These are phyloP conservation scores for Hemibagrus wyckioides DNA, from an alignment of 2,113 vertebrate species.

Conservation along the genomic window DNA sequence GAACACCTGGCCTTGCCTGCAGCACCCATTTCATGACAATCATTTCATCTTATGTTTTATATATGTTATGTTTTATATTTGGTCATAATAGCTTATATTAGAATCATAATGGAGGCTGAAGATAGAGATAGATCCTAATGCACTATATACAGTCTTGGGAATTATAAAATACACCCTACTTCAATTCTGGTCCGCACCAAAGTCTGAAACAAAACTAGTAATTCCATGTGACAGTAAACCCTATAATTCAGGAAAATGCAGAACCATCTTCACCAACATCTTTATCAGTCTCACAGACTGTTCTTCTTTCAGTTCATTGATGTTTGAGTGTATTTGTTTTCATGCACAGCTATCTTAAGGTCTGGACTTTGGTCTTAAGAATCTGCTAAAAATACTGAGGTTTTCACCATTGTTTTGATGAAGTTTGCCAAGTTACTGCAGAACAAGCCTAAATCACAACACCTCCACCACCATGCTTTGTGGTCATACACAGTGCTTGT, in stretches of 20 bases:
- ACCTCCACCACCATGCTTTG: background rate
- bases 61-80: background rate
- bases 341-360: too few species aligned
- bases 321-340: too few species aligned
- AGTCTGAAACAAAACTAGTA: too few species aligned
- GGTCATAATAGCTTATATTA: too few species aligned
- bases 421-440: background rate
- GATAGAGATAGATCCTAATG: background rate
- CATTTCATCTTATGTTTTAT: background rate
- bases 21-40: too few species aligned
- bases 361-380: background rate
- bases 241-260: too few species aligned
- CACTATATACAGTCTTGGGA: background rate
- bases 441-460: background rate
- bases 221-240: too few species aligned
- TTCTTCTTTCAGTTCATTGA: too few species aligned
- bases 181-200: background rate
- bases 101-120: background rate
- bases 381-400: background rate
- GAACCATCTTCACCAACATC: too few species aligned
- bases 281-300: too few species aligned
- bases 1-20: background rate
- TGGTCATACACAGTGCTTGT: background rate
- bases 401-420: background rate
- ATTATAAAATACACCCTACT: background rate